These are phyloP conservation scores for Lytechinus variegatus DNA, from an alignment of 35 echinoderm and acorn worm genomes.

Conservation along the genomic window DNA sequence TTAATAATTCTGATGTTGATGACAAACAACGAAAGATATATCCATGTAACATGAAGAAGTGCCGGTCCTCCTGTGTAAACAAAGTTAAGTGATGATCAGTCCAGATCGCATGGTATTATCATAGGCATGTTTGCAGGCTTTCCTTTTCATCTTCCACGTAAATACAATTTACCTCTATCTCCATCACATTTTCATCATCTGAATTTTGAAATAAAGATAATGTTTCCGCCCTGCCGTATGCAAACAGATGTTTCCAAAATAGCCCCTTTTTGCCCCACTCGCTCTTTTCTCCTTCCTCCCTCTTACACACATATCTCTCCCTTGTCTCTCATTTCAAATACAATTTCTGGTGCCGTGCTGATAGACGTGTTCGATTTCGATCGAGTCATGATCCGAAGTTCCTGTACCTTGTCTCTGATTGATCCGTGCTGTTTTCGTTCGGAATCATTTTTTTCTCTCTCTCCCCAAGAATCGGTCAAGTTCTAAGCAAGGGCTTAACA, in stretches of 20 bases:
- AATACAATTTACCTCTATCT: background rate
- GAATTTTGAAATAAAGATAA: background rate
- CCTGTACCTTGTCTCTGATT: conserved; percentile 38
- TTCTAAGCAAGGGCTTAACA: conserved; percentile 23
- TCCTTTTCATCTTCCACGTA: background rate
- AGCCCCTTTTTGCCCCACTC: conserved; percentile 6
- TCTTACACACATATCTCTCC: conserved; percentile 17
- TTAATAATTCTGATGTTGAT: background rate
- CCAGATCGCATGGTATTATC: conserved; percentile 33
- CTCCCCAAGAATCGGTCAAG: conserved; percentile 32
- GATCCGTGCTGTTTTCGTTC: conserved; percentile 30
- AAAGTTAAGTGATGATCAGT: conserved; percentile 35
- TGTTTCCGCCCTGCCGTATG: background rate
- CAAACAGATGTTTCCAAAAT: conserved; percentile 4
- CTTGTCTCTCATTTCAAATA: conserved; percentile 25
- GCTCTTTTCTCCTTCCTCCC: background rate
- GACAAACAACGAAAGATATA: background rate
- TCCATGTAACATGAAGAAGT: conserved; percentile 22
- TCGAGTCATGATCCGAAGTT: conserved; percentile 21
- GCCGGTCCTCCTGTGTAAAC: conserved; percentile 39
- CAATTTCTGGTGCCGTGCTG: conserved; percentile 30
- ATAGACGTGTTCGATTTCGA: conserved; percentile 43
- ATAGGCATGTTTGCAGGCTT: conserved; percentile 13
- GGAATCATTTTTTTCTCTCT: background rate
- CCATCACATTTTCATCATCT: background rate